These are phyloP conservation scores for Haemorhous mexicanus DNA, from an alignment of 2,113 vertebrate genomes.

Conservation along the genomic window DNA sequence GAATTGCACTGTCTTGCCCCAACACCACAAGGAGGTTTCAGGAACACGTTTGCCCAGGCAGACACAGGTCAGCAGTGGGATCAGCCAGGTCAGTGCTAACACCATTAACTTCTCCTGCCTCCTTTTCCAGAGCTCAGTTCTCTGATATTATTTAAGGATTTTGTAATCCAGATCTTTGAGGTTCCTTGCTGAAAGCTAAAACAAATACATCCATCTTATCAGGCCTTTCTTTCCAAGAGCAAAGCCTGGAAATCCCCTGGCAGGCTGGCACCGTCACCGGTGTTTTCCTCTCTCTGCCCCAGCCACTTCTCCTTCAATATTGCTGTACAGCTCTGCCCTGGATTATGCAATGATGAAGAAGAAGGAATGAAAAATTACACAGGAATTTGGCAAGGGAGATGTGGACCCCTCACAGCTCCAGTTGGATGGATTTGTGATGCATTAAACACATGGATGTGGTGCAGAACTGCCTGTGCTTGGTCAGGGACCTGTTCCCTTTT, in stretches of 20 bases:
- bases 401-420: background rate
- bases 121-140: background rate
- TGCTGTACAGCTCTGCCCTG: background rate
- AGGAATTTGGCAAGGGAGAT: background rate
- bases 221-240: background rate
- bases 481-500: constrained; percentile 21
- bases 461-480: background rate
- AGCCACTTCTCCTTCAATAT: background rate
- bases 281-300: background rate
- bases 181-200: background rate
- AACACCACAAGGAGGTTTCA: background rate
- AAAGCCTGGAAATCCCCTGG: background rate
- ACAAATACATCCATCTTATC: background rate
- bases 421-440: background rate
- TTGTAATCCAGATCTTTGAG: background rate
- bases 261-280: background rate
- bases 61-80: background rate
- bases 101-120: background rate
- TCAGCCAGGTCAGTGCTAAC: background rate
- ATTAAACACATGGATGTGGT: fast-evolving
- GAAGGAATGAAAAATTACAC: background rate
- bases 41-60: fast-evolving
- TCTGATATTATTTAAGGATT: background rate
- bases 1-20: background rate
- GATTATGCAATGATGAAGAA: background rate